A percentile compares a stretch with the other conserved stretches of the same genome.
phyloP scores from a whole-genome alignment of 2,113 vertebrate genomes.

The Myotis lucifugus region DNA sequence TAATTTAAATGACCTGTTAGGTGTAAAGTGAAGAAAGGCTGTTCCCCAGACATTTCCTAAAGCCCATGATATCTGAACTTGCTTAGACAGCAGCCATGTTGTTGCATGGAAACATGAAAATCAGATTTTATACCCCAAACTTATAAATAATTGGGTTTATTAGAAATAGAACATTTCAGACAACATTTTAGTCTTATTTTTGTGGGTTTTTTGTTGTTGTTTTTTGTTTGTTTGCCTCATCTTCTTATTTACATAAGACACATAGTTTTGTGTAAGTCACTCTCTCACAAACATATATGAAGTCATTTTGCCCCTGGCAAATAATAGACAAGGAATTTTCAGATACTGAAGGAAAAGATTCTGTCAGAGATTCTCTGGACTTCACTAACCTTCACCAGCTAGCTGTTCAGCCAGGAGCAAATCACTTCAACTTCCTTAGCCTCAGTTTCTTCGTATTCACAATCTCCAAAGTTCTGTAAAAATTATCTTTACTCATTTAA shows the following conservation, averaged over 20 bases:
- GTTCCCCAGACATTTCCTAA: neutral
- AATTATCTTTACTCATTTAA: slow-evolving; percentile 2
- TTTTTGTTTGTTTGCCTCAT: neutral
- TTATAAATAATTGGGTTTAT: slow-evolving; percentile 38
- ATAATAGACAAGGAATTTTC: neutral
- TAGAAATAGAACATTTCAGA: neutral
- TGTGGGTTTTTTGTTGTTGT: neutral
- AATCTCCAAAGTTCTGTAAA: neutral
- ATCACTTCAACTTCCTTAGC: neutral
- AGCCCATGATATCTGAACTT: neutral
- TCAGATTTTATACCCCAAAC: slow-evolving; percentile 1
- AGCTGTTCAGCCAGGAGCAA: neutral
- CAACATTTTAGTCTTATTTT: neutral
- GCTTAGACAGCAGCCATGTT: neutral
- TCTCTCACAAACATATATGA: neutral
- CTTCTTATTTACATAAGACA: neutral
- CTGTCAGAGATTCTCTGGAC: neutral
- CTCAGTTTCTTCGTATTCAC: neutral
- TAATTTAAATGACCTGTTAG: slow-evolving; percentile 26
- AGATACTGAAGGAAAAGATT: neutral
- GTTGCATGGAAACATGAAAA: slow-evolving; percentile 2
- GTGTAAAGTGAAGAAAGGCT: neutral
- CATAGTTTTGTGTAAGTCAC: neutral
- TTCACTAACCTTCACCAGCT: neutral
- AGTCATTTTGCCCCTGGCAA: neutral